Base-by-base conservation (phyloP, 2,797 vertebrate genomes). In the Enteromius argenteus region DNA sequence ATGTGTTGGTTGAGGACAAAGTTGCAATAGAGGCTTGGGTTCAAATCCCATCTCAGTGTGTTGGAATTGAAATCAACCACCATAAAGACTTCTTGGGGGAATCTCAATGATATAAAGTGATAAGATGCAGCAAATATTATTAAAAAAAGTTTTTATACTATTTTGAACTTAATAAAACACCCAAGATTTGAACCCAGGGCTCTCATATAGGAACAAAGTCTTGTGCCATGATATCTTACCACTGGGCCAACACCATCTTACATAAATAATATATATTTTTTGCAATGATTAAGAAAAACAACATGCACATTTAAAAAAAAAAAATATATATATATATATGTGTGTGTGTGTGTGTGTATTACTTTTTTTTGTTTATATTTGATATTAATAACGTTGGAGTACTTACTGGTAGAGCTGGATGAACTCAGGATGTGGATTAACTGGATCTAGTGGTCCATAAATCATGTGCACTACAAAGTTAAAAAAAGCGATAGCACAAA, bases 361-460 rank as follows among this genome's bases (percentile, higher is more conserved):
- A 37, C 5, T 37, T 39, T 39, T 39, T 39, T 39, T 1, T 39
- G 37, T 37, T 42, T 46, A 46, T 4, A 3, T 44, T 10, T 11
- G 42, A 3, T 44, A 13, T 44, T 46, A 46, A 3, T 46, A 46
- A 46, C 3, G 13, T 46, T 46, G 14, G 44, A 14, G 44, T 46
- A 93, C 97, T 97, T 92, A 99, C 98, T 92, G 96, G 94, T 99
- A 99, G 69, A 95, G 96, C 85, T 94, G 95, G 90, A 99, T 94
- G 91, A 99, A 99, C 88, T 98, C 94, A 0, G 97, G 97, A 60
- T 97, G 94, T 7, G 98, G 98, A 86, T 98, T 99, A 84, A 99
- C 96, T 0, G 98, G 97, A 91, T 98, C 98, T 94, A 97, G 39
- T 1, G 98, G 98, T 68, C 98, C 98, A 0, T 99, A 99, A 93